Conservation (phyloP, 37 sponge, comb jelly and placozoan species). For the Agelas oroides region DNA sequence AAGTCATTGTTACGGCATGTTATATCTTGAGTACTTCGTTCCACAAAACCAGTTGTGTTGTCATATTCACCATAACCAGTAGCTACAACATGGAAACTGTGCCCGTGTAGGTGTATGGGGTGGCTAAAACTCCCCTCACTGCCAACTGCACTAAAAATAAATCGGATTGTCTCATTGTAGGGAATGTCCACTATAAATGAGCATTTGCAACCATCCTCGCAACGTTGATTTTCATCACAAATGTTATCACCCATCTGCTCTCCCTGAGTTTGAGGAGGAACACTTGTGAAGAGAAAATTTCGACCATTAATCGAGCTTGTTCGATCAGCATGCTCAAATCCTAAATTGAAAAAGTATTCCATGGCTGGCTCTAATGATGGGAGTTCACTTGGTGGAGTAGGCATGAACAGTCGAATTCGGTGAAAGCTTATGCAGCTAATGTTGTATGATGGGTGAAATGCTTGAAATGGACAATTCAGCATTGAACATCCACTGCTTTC, state of each 20-base stretch:
- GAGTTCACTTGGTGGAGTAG: background rate
- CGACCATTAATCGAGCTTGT: conserved; percentile 40
- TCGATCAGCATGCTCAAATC: conserved; percentile 10
- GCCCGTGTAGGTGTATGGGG: conserved; percentile 61
- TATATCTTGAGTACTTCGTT: conserved; percentile 31
- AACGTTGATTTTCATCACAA: background rate
- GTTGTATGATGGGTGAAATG: conserved; percentile 56
- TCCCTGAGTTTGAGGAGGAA: conserved; percentile 19
- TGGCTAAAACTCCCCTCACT: background rate
- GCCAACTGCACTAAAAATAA: background rate
- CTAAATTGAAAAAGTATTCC: conserved; percentile 44
- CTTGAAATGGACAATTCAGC: conserved; percentile 80
- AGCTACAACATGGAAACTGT: conserved; percentile 44
- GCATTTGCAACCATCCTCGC: too few species aligned
- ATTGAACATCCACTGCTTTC: too few species aligned
- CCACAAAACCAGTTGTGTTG: conserved; percentile 7
- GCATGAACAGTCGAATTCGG: background rate
- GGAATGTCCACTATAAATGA: too few species aligned
- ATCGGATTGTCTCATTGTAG: conserved; percentile 1
- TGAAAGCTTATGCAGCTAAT: conserved; percentile 42
- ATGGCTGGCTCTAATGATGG: conserved; percentile 8
- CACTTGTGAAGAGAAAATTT: conserved; percentile 18
- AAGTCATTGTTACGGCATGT: background rate
- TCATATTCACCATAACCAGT: conserved; percentile 34
- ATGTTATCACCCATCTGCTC: background rate